A percentile compares a stretch with the other conserved stretches of the same genome.
phyloP scores from a whole-genome alignment of 2,113 vertebrate species.

The Gambusia affinis region DNA sequence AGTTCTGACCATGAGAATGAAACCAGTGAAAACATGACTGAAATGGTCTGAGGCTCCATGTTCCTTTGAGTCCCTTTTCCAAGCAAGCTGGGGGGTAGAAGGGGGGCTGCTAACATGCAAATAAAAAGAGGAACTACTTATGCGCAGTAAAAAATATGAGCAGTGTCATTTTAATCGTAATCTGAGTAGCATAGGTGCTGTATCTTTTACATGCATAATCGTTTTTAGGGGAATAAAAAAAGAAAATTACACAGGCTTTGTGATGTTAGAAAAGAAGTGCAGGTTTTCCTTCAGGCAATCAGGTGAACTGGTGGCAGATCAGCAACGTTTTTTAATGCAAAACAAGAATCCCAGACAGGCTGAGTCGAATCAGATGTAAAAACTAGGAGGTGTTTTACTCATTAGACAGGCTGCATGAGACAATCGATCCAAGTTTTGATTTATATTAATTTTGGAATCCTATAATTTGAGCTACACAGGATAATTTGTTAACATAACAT shows the following conservation, averaged over 20 bases:
- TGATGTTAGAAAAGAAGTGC: not conserved
- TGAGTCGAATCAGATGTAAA: too few relatives aligned
- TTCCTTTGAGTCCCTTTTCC: not conserved
- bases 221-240: not conserved
- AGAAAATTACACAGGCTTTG: not conserved
- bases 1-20: conserved; percentile 64
- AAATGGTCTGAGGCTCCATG: conserved; percentile 17
- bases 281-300: too few relatives aligned
- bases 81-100: not conserved
- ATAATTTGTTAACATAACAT: too few relatives aligned
- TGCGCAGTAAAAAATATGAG: not conserved
- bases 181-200: not conserved
- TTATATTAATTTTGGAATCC: not conserved
- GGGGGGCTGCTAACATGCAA: not conserved
- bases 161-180: not conserved
- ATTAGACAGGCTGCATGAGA: not conserved
- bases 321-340: not conserved
- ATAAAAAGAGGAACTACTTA: not conserved
- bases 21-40: conserved; percentile 51
- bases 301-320: not conserved
- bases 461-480: not conserved
- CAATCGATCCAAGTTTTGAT: not conserved
- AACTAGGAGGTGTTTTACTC: too few relatives aligned
- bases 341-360: not conserved
- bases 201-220: not conserved